Conservation (phyloP, 35 echinoderm and acorn worm genomes). For the Ophiothrix spiculata region DNA sequence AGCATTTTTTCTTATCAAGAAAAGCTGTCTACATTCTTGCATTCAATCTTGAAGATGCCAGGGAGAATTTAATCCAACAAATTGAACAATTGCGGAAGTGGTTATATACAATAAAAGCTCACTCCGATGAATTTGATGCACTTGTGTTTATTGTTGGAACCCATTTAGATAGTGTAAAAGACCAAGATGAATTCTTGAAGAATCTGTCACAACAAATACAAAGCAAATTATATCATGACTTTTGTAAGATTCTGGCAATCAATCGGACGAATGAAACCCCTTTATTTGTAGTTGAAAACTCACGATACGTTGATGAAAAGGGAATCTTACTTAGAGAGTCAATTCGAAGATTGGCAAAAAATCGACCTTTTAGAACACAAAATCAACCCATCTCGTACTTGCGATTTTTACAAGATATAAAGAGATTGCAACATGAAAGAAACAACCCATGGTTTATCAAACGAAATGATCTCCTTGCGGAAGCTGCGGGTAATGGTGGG, state of each 20-base stretch:
- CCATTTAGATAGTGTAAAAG: constrained; percentile 25
- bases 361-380: neutral
- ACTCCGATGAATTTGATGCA: constrained; percentile 18
- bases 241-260: constrained; percentile 27
- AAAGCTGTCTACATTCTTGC: constrained; percentile 32
- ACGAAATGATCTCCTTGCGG: neutral
- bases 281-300: constrained; percentile 28
- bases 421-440: neutral
- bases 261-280: constrained; percentile 2
- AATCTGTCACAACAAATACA: neutral
- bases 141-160: constrained; percentile 45
- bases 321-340: neutral
- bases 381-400: constrained; percentile 21
- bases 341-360: neutral
- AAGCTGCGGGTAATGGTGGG: neutral
- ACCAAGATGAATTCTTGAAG: neutral
- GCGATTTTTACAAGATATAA: neutral
- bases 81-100: constrained; percentile 12
- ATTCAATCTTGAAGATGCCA: constrained; percentile 5
- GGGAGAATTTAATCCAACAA: neutral
- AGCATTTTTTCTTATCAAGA: constrained; percentile 1
- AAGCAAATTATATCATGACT: constrained; percentile 16
- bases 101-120: constrained; percentile 25
- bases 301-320: constrained; percentile 10
- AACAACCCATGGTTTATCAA: neutral